A percentile compares a stretch with the other conserved stretches of the same genome.
phyloP scores from a whole-genome alignment of 2,113 vertebrate genomes.

The Austrofundulus limnaeus region DNA sequence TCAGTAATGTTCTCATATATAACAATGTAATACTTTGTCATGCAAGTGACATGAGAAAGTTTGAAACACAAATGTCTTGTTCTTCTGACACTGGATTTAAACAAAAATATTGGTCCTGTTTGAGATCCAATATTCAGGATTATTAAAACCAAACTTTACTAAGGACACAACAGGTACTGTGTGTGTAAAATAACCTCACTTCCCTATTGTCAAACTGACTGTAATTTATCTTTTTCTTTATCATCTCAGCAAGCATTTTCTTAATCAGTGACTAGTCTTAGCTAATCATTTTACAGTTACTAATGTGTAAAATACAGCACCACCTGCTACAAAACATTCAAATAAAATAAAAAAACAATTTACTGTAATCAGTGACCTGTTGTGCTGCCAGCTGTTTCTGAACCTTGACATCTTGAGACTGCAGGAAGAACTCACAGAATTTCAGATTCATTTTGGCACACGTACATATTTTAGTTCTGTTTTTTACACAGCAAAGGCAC shows the following conservation, averaged over 20 bases:
- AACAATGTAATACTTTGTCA: constrained; percentile 50
- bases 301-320: too few relatives aligned
- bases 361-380: background rate
- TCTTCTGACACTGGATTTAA: constrained; percentile 11
- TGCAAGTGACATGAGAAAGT: constrained; percentile 37
- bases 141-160: too few relatives aligned
- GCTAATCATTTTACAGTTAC: too few relatives aligned
- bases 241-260: too few relatives aligned
- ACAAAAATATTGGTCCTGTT: constrained; percentile 21
- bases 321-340: too few relatives aligned
- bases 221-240: too few relatives aligned
- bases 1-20: constrained; percentile 32
- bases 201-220: too few relatives aligned
- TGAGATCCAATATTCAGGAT: too few relatives aligned
- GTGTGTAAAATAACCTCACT: too few relatives aligned
- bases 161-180: too few relatives aligned
- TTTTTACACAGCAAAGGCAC: constrained; percentile 49
- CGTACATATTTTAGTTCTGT: constrained; percentile 43
- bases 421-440: constrained; percentile 17
- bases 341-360: too few relatives aligned
- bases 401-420: constrained; percentile 46
- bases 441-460: constrained; percentile 49
- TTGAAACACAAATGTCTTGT: background rate
- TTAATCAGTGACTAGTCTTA: too few relatives aligned
- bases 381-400: constrained; percentile 45